Percentiles rank a stretch among this genome's conserved stretches.
phyloP scores from a whole-genome alignment of 2,797 vertebrate species.

The Macrochelys suwanniensis region DNA sequence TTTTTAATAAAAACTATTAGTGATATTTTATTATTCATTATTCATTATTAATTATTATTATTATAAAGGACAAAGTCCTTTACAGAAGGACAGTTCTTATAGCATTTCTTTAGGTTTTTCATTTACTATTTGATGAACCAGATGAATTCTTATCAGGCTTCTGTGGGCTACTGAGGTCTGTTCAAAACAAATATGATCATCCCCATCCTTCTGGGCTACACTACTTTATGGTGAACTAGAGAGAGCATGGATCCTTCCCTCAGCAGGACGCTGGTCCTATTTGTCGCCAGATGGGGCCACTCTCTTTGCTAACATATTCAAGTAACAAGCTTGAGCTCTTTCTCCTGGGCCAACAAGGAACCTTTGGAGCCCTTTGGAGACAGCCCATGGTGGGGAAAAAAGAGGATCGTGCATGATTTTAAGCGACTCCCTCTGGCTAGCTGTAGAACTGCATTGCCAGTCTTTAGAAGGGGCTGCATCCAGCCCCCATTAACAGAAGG shows the following conservation, averaged over 20 bases:
- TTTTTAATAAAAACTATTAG: not conserved
- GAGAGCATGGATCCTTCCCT: not conserved
- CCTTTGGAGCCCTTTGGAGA: not conserved
- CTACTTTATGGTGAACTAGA: not conserved
- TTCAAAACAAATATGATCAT: constrained; percentile 48
- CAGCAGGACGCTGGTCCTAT: not conserved
- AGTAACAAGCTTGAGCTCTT: not conserved
- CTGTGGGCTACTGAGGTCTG: not conserved
- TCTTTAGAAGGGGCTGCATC: not conserved
- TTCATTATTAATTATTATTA: not conserved
- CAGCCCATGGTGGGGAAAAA: accelerated
- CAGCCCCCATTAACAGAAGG: not conserved
- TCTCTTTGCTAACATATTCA: not conserved
- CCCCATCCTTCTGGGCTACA: constrained; percentile 24
- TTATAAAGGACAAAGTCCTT: not conserved
- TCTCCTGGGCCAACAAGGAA: not conserved
- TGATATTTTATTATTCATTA: not conserved
- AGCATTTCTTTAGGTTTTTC: not conserved
- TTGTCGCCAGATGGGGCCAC: not conserved
- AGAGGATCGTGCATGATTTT: not conserved
- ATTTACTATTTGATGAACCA: constrained; percentile 17
- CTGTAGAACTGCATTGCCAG: not conserved
- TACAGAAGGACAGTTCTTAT: not conserved
- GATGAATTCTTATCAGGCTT: not conserved
- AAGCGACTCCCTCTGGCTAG: not conserved